Evolutionary conservation across 1,140 invertebrate species (phyloP), one percentile per base, ranked within the genome.

Genomic region (Acromyrmex echinatior): DNA sequence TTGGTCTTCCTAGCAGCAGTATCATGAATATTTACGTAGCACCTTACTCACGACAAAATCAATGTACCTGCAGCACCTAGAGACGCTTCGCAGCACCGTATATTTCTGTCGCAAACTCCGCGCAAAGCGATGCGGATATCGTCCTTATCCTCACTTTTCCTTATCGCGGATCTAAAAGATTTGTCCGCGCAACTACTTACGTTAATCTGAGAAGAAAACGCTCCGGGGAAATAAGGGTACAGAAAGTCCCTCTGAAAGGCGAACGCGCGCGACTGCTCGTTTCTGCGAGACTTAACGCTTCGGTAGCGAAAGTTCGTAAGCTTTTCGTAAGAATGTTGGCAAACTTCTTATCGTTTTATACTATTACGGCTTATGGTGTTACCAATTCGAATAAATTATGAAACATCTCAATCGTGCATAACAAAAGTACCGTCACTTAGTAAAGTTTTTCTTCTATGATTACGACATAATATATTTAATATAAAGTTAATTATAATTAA

Each of bases 1-100:
- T 92, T 90, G 91, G 93, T 92, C 92, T 92, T 92, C 86, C 91
- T 88, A 92, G 93, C 91, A 92, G 93, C 91, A 89, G 91, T 92
- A 88, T 89, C 92, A 94, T 94, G 94, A 94, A 95, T 95, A 95
- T 94, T 94, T 94, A 94, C 92, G 86, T 81, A 86, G 81, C 85
- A 87, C 87, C 91, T 87, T 91, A 85, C 70, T 89, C 88, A 49
- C 80, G 76, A 80, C 86, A 87, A 93, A 93, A 93, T 95, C 94
- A 94, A 94, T 95, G 93, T 90, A 80, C 89, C 82, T 88, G 73
- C 89, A 86, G 66, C 85, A 25, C 25, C 25, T 71, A 68, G 79
- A 79, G 87, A 85, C 81, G 86, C 71, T 58, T 51, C 73, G 63
- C 76, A 56, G 77, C 65, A 60, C 62, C 10, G 56, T 28, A 53